Evolutionary conservation across 2,113 vertebrate species (phyloP), one percentile per base, ranked within the genome.

Genomic region (Antechinus flavipes): DNA sequence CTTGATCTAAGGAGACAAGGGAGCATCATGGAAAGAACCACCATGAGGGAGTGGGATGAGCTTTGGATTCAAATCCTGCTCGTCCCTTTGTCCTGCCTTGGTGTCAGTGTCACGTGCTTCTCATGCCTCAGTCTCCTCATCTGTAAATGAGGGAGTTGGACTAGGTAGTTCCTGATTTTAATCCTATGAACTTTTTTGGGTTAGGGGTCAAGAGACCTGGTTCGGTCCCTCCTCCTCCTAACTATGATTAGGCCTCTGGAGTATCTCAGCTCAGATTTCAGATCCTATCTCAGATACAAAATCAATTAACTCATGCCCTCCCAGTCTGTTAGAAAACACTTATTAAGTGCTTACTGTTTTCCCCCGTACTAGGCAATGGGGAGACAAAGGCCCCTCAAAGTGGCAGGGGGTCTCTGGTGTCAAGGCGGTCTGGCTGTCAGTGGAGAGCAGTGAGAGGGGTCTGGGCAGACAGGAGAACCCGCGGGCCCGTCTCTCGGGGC

Each of bases 51-150:
- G 61, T 5, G 3, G 27, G 30, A 76, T 19, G 61, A 35, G 58
- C 27, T n/a, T 76, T n/a, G 61, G 3, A 35, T 76, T 76, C 61
- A n/a, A n/a, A 76, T 76, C 61, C 35, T 76, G 30, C 61, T n/a
- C 16, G 1, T 30, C 56, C 55, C 11, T 25, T 68, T 68, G 12
- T 68, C 61, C 61, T 35, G 35, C 61, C 61, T 35, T 8, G 12
- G 61, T 68, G 30, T 35, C 2, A 0, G 2, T 76, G 61, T 19
- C 35, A 7, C 35, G 16, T n/a, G 0, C 2, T 56, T 54, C 3
- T 49, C 0, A 12, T 0, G 23, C 8, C 1, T 47, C 1, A 0
- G 55, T 25, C 27, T 92, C 49, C 68, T 22, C 23, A 52, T 89
- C 55, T 30, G 6, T 0, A 8, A 56, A 50, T 54, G 2, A 11